These are phyloP conservation scores for Mimas tiliae DNA, from an alignment of 2,888 invertebrate genomes.

Conservation along the genomic window DNA sequence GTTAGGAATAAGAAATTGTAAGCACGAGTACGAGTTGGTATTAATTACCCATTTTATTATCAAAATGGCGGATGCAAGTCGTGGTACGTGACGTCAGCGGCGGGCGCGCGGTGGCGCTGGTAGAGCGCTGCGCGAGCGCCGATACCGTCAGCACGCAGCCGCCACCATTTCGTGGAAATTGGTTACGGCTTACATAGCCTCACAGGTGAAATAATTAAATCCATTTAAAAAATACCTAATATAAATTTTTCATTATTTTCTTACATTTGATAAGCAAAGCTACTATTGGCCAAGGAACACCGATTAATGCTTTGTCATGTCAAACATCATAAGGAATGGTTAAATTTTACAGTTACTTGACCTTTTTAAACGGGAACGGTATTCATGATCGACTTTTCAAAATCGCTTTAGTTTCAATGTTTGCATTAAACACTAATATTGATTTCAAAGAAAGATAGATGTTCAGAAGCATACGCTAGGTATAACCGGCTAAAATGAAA, in stretches of 20 bases:
- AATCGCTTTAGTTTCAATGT: no score
- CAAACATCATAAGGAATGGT: background rate
- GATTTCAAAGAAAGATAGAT: no score
- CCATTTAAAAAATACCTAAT: background rate
- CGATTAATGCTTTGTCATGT: no score
- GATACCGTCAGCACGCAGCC: slow-evolving; percentile 42
- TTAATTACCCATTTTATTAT: slow-evolving; percentile 56
- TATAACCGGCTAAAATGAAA: no score
- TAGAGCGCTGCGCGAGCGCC: slow-evolving; percentile 36
- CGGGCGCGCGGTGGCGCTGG: slow-evolving; percentile 31
- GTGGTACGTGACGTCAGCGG: slow-evolving; percentile 54
- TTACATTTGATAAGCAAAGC: background rate
- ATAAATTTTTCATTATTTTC: slow-evolving; percentile 22
- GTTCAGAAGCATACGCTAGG: no score
- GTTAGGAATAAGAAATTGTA: slow-evolving; percentile 28
- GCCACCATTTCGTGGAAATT: slow-evolving; percentile 57
- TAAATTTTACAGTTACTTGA: background rate
- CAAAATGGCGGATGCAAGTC: slow-evolving; percentile 70
- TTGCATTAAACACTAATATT: no score
- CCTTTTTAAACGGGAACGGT: no score
- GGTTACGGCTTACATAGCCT: slow-evolving; percentile 43
- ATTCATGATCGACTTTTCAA: background rate
- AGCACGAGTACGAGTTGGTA: slow-evolving; percentile 34
- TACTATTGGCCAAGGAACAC: no score
- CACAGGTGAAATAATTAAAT: slow-evolving; percentile 23